Percentiles rank a stretch among this genome's conserved stretches.
These are phyloP conservation scores for Amphimallon solstitiale DNA, from an alignment of 2,888 invertebrate species.

Conservation along the genomic window DNA sequence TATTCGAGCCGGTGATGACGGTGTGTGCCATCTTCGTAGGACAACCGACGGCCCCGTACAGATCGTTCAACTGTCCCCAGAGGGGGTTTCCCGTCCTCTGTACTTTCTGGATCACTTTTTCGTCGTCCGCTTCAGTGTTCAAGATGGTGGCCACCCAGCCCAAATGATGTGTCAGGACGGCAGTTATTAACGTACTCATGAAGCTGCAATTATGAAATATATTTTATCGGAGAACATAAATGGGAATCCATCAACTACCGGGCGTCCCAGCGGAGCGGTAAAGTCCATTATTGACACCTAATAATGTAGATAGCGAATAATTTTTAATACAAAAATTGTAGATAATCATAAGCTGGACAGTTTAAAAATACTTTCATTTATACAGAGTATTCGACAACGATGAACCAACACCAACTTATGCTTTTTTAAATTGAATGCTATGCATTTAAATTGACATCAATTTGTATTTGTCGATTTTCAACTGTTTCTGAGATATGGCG, in stretches of 20 bases:
- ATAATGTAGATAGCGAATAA: no score
- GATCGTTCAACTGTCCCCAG: slow-evolving; percentile 89
- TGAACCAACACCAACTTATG: no score
- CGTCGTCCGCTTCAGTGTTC: slow-evolving; percentile 51
- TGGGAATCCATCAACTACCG: not conserved
- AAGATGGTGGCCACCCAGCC: slow-evolving; percentile 84
- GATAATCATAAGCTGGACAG: no score
- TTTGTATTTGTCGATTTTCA: no score
- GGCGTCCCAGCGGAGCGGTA: no score
- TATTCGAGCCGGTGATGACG: slow-evolving; percentile 77
- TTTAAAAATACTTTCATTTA: no score
- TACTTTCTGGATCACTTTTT: slow-evolving; percentile 68
- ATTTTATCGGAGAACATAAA: not conserved
- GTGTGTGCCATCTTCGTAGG: slow-evolving; percentile 83
- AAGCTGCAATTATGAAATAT: slow-evolving; percentile 73
- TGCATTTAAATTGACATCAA: no score
- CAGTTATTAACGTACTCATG: slow-evolving; percentile 87
- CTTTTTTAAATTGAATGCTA: no score
- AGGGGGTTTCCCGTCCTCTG: slow-evolving; percentile 84
- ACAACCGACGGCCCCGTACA: slow-evolving; percentile 85
- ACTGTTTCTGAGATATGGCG: no score
- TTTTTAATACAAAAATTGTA: no score
- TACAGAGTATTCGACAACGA: no score
- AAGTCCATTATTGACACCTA: no score
- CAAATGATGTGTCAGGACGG: slow-evolving; percentile 88